Evolutionary conservation across 2,888 invertebrate genomes (phyloP), one percentile per base, ranked within the genome.

Genomic region (Drosophila infuscata): DNA sequence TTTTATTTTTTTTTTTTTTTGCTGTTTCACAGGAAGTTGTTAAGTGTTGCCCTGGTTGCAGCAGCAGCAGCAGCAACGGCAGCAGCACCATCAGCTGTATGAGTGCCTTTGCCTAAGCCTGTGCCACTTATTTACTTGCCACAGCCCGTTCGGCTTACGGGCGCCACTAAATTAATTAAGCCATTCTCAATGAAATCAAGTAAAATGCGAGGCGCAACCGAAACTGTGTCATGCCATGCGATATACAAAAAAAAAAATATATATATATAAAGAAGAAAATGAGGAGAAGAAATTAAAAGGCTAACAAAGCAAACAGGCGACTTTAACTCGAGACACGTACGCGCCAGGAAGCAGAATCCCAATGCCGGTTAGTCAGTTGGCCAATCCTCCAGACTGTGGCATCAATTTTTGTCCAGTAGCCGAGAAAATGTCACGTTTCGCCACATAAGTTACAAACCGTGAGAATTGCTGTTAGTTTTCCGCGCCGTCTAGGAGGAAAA

Each of bases 351-450:
- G 74, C 63, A 58, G 66, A 30, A 71, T 38, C 49, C 38, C 33
- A 59, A 20, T 61, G 33, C 56, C 51, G 41, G 53, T 56, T 62
- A 54, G 48, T 72, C 59, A 51, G 61, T 71, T 60, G 71, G 84
- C 88, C 82, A 82, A 82, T 82, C 88, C 83, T 82, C 70, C 58
- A 53, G 66, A 62, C 69, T 49, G 75, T 78, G 85, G 81, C 88
- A 92, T 91, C 89, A 91, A 88, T 90, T 91, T 86, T 91, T 90
- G 90, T 91, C 91, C 91, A 91, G 92, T 91, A 91, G 91, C 91
- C 81, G 78, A 76, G 90, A 91, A 91, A 91, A 88, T 91, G 91
- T 92, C 91, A 91, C 91, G 92, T 91, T 91, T 86, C 70, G 71
- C 91, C 91, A 91, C 90, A 92, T 88, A 91, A 91, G 89, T 87